A percentile compares a stretch with the other conserved stretches of the same genome.
These are phyloP conservation scores for Hylia prasina DNA, from an alignment of 2,113 vertebrate genomes.

Conservation along the genomic window DNA sequence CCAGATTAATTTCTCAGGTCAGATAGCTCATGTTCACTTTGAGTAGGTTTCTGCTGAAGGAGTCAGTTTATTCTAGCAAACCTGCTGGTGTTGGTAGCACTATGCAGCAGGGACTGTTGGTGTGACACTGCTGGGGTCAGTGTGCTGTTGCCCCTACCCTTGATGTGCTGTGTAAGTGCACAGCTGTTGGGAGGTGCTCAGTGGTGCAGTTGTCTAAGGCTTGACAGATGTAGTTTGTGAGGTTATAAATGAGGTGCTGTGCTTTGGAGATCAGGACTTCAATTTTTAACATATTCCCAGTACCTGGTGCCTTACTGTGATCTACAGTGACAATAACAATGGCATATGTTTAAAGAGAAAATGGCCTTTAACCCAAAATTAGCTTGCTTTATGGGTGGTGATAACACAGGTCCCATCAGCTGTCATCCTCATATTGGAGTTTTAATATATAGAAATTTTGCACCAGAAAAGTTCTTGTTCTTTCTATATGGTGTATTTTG, in stretches of 20 bases:
- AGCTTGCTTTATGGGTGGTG: not conserved
- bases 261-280: not conserved
- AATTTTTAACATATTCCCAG: not conserved
- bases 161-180: not conserved
- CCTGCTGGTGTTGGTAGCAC: not conserved
- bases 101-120: not conserved
- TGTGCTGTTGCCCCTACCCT: not conserved
- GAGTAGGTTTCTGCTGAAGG: not conserved
- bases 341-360: not conserved
- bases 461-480: rapidly evolving
- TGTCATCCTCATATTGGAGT: not conserved
- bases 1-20: not conserved
- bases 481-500: not conserved
- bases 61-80: not conserved
- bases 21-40: not conserved
- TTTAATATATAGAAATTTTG: not conserved
- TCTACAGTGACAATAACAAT: not conserved
- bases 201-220: not conserved
- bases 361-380: not conserved
- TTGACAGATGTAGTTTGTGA: not conserved
- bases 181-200: not conserved
- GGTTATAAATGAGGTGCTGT: not conserved
- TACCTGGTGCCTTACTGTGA: not conserved
- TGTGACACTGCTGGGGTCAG: not conserved
- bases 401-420: not conserved